A percentile compares a stretch with the other conserved stretches of the same genome.
These are phyloP conservation scores for Lepus timidus DNA, from an alignment of 2,113 vertebrate species.

Conservation along the genomic window DNA sequence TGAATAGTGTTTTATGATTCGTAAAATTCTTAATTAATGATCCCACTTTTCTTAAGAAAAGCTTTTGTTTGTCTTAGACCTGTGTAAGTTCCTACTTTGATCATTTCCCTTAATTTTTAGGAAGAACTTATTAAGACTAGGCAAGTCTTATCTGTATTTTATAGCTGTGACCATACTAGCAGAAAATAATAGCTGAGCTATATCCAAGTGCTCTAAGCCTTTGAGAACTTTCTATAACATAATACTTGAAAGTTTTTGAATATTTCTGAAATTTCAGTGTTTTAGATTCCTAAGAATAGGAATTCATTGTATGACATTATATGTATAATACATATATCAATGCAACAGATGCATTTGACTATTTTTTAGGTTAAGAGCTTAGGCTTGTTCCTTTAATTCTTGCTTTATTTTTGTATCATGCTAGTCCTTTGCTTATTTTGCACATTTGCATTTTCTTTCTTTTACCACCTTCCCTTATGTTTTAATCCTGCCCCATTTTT, in stretches of 20 bases:
- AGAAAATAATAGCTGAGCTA: slow-evolving; percentile 47
- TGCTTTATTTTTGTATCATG: slow-evolving; percentile 86
- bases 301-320: slow-evolving; percentile 53
- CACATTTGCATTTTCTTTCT: slow-evolving; percentile 88
- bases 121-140: slow-evolving; percentile 55
- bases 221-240: not conserved
- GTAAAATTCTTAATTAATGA: slow-evolving; percentile 42
- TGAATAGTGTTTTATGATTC: not conserved
- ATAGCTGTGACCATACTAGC: not conserved
- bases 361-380: slow-evolving; percentile 69
- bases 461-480: slow-evolving; percentile 88
- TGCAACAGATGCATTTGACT: slow-evolving; percentile 1
- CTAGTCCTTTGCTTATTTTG: slow-evolving; percentile 89
- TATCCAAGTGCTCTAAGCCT: not conserved
- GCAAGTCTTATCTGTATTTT: not conserved
- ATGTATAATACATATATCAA: slow-evolving; percentile 44
- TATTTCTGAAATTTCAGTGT: slow-evolving; percentile 47
- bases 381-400: slow-evolving; percentile 81
- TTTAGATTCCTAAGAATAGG: slow-evolving; percentile 41
- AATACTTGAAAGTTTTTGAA: slow-evolving; percentile 42
- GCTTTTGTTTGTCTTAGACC: slow-evolving; percentile 36
- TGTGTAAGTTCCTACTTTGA: slow-evolving; percentile 21
- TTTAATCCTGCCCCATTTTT: slow-evolving; percentile 93
- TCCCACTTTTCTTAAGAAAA: slow-evolving; percentile 11
- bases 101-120: slow-evolving; percentile 53